Percentiles rank a stretch among this genome's conserved stretches.
Conservation (phyloP, 2,888 invertebrate genomes). For the Cartodere bifasciata region DNA sequence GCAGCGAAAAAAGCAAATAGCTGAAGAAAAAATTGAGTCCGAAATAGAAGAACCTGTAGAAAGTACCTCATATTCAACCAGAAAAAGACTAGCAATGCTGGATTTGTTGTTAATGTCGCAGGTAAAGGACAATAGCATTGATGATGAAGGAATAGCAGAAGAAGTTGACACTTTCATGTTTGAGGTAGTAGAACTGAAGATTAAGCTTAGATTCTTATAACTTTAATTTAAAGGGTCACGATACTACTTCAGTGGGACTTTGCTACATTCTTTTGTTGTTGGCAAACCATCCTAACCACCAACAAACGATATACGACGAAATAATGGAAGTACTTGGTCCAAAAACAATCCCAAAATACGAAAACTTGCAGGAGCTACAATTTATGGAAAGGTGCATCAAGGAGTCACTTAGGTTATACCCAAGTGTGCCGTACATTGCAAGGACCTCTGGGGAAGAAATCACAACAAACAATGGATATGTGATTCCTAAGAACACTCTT, state of each 20-base stretch:
- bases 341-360: conserved; percentile 19
- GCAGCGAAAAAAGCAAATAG: not conserved
- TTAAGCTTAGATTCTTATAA: too few relatives aligned
- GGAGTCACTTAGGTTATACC: conserved; percentile 30
- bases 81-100: not conserved
- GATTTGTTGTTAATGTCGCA: not conserved
- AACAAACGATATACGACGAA: too few relatives aligned
- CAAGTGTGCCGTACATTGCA: conserved; percentile 31
- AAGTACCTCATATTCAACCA: too few relatives aligned
- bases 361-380: conserved; percentile 28
- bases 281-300: too few relatives aligned
- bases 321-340: conserved; percentile 21
- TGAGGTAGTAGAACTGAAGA: too few relatives aligned
- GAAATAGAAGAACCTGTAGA: not conserved
- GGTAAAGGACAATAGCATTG: too few relatives aligned
- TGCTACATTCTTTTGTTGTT: too few relatives aligned
- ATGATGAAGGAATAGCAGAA: not conserved
- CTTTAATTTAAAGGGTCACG: too few relatives aligned
- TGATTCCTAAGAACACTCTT: conserved; percentile 39
- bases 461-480: conserved; percentile 19
- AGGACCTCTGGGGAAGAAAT: conserved; percentile 23
- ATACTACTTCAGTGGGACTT: too few relatives aligned
- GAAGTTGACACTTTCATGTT: conserved; percentile 1
- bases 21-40: not conserved
- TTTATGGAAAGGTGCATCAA: conserved; percentile 31